Base-by-base conservation (phyloP, 2,888 invertebrate genomes). In the Thecocarcelia acutangulata region DNA sequence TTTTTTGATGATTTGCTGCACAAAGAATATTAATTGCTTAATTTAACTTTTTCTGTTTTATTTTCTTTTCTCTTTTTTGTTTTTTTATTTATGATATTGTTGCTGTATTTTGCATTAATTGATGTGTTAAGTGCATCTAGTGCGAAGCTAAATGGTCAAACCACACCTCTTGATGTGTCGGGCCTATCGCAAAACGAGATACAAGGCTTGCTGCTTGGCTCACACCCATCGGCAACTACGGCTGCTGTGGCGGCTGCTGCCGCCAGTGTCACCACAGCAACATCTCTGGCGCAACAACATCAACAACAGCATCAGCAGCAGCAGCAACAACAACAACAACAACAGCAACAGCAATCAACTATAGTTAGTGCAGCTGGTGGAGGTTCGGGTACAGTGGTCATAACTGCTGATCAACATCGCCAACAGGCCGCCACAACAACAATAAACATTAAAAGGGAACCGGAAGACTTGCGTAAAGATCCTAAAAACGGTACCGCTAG, bases 181-280 rank as follows among this genome's bases (percentile, higher is more conserved):
- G 89, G 90, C 89, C 90, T 91, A 90, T 91, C 91, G 89, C 91
- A 91, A 88, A 91, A 91, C 90, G 91, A 91, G 89, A 91, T 91
- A 87, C 91, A 91, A 90, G 91, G 91, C 88, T 88, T 91, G 87
- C 87, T 91, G 87, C 90, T 91, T 86, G 91, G 91, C 87, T 89
- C 91, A 87, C 91, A 91, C 90, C 90, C 91, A 89, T 90, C 90
- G 82, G 89, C 90, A 68, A 85, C 87, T 59, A 79, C 87, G 82
- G 86, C 89, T 77, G 84, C 87, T 54, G 81, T 85, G 52, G 75
- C 83, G 46, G 84, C 87, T 86, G 88, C 89, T 80, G 86, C 90
- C 75, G 84, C 85, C 81, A 87, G 87, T 84, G 87, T 87, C 82
- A 88, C 89, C 84, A 87, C 89, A 83, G 40, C 77, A 56, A 84